Conservation (phyloP, 2,888 invertebrate species). For the Apotomis capreana region DNA sequence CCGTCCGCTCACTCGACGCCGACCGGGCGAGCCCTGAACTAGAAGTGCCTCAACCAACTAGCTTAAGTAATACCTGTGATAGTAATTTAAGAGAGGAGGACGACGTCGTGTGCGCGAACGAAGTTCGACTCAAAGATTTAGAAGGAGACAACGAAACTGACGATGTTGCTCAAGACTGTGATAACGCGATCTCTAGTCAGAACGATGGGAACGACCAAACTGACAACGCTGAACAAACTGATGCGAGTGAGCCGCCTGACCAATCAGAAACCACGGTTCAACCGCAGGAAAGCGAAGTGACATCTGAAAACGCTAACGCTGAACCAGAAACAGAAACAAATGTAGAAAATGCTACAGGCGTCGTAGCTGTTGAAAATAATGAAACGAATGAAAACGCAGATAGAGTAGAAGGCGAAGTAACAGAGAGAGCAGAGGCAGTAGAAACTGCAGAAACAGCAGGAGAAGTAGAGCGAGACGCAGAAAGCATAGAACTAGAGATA, state of each 20-base stretch:
- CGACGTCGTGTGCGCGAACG: conserved; percentile 72
- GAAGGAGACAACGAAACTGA: conserved; percentile 38
- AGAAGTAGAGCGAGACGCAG: conserved; percentile 44
- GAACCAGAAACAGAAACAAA: conserved; percentile 39
- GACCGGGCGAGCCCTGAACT: conserved; percentile 42
- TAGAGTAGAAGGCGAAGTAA: not conserved
- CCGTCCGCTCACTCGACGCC: conserved; percentile 67
- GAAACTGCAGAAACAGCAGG: conserved; percentile 30
- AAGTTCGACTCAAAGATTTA: conserved; percentile 20
- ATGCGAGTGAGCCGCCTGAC: not conserved
- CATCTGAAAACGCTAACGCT: conserved; percentile 22
- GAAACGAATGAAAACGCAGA: conserved; percentile 12
- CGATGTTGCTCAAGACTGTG: conserved; percentile 38
- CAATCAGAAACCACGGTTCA: not conserved
- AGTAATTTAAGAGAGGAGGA: conserved; percentile 79
- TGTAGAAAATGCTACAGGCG: conserved; percentile 41
- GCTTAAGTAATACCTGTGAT: conserved; percentile 79
- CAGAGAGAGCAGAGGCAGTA: not conserved
- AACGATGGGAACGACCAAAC: conserved; percentile 29
- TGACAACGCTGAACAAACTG: not conserved
- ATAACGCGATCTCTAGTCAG: conserved; percentile 40
- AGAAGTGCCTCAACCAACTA: conserved; percentile 54
- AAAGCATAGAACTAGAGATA: conserved; percentile 45
- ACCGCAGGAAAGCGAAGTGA: conserved; percentile 30
- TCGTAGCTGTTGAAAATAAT: conserved; percentile 44